Percentiles rank a stretch among this genome's conserved stretches.
phyloP scores from a whole-genome alignment of 1,140 invertebrate species.

The Triops cancriformis region DNA sequence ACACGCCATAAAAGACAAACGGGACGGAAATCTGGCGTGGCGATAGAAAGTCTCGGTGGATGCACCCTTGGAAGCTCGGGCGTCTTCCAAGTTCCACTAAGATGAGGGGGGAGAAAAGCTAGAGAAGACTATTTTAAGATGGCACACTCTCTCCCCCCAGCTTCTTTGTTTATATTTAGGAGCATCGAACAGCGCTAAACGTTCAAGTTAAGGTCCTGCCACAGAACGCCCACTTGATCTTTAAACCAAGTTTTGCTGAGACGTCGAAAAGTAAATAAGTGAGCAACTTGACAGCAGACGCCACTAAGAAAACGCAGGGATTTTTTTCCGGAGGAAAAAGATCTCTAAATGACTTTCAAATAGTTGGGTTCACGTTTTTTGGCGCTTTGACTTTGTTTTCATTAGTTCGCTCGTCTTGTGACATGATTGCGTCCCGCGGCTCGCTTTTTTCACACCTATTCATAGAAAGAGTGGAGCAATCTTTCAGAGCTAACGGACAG shows the following conservation, averaged over 20 bases:
- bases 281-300: not conserved
- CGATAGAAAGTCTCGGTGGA: not conserved
- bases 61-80: not conserved
- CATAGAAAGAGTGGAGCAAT: not conserved
- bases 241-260: not conserved
- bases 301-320: not conserved
- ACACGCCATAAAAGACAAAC: not conserved
- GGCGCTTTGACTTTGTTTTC: not conserved
- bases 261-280: not conserved
- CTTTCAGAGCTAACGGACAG: too few relatives aligned
- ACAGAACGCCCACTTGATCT: not conserved
- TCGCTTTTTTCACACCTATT: not conserved
- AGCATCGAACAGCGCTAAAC: not conserved
- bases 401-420: not conserved
- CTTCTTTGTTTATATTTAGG: slow-evolving; percentile 14
- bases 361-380: not conserved
- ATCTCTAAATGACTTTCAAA: not conserved
- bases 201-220: not conserved
- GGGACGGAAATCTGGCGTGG: not conserved
- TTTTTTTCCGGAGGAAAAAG: not conserved
- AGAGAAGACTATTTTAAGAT: not conserved
- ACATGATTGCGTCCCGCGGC: not conserved
- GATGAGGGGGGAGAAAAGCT: not conserved
- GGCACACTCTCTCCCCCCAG: not conserved
- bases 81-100: not conserved